A percentile compares a stretch with the other conserved stretches of the same genome.
Evolutionary conservation across 2,113 vertebrate species (phyloP).

Genomic region (Spermophilus dauricus): DNA sequence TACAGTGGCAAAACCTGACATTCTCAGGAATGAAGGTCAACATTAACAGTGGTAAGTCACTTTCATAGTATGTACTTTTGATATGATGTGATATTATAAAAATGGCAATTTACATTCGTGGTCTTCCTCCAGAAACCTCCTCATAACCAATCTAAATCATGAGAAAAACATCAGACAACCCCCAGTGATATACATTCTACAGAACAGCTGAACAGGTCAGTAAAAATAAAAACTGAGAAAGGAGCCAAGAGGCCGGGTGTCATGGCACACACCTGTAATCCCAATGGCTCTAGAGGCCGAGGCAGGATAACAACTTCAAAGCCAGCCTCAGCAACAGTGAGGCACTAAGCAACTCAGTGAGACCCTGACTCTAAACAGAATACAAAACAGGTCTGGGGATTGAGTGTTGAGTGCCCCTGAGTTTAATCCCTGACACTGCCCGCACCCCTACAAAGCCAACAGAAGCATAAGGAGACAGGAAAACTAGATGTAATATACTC

Average conservation of each 20-base stretch:
- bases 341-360: no score
- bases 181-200: background rate
- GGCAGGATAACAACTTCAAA: no score
- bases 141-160: background rate
- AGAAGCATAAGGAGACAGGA: background rate
- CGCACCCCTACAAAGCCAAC: background rate
- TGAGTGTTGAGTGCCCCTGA: no score
- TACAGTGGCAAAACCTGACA: background rate
- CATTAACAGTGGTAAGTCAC: background rate
- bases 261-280: no score
- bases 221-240: conserved; percentile 9
- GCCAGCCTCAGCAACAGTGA: no score
- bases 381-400: no score
- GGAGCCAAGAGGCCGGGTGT: background rate
- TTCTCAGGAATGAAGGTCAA: background rate
- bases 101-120: background rate
- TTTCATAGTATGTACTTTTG: background rate
- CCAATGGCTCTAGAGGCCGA: no score
- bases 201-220: background rate
- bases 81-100: background rate
- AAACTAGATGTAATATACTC: background rate
- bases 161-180: background rate
- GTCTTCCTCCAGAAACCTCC: background rate
- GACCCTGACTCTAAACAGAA: no score
- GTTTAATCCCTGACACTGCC: no score